These are phyloP conservation scores for Chrysaora quinquecirrha DNA, from an alignment of 30 jellyfish, hydroid and myxozoan genomes.

Conservation along the genomic window DNA sequence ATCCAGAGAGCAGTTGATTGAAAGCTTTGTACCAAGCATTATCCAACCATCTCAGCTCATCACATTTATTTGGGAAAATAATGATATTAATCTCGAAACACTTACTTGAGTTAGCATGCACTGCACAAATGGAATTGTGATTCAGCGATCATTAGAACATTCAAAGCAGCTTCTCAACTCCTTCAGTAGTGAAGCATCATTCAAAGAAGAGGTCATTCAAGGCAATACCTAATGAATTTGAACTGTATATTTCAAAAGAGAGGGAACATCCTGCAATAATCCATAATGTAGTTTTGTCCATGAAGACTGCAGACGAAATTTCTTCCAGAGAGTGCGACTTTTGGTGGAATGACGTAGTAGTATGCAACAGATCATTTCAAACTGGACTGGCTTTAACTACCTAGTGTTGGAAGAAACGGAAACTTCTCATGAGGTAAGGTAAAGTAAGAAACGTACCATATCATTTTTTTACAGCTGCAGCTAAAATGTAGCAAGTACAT, in stretches of 20 bases:
- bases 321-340: constrained; percentile 10
- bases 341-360: neutral
- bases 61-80: constrained; percentile 31
- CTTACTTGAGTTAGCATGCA: neutral
- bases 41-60: constrained; percentile 8
- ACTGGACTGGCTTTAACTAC: constrained; percentile 55
- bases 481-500: too few relatives aligned
- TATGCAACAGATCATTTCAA: neutral
- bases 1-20: neutral
- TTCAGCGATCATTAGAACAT: neutral
- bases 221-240: constrained; percentile 12
- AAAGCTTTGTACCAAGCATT: neutral
- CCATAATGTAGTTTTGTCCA: neutral
- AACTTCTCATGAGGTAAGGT: neutral
- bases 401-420: neutral
- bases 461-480: too few relatives aligned
- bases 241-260: neutral
- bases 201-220: neutral
- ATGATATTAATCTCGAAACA: constrained; percentile 24
- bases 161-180: neutral
- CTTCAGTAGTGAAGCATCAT: neutral
- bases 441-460: neutral
- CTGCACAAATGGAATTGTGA: neutral
- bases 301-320: neutral
- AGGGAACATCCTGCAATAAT: neutral